A percentile compares a stretch with the other conserved stretches of the same genome.
phyloP scores from a whole-genome alignment of 2,113 vertebrate genomes.

The Heterocephalus glaber region DNA sequence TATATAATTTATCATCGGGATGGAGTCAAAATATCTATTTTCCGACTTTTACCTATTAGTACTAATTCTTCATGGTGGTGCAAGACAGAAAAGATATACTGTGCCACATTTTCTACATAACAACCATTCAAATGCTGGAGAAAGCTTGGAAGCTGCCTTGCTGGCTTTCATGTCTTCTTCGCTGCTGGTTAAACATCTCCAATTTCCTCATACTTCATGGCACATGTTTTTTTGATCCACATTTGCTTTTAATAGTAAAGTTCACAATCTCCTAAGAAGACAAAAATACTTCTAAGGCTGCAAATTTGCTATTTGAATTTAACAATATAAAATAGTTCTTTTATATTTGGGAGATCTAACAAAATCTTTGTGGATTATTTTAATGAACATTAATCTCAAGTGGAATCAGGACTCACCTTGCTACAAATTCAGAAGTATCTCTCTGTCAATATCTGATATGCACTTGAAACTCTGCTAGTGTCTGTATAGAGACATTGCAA shows the following conservation, averaged over 20 bases:
- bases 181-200: neutral
- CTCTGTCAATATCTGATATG: neutral
- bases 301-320: neutral
- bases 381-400: neutral
- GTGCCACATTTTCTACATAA: neutral
- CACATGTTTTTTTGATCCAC: neutral
- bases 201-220: neutral
- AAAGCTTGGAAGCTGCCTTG: neutral
- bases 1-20: neutral
- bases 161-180: neutral
- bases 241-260: neutral
- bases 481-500: neutral
- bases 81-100: neutral
- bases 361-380: neutral
- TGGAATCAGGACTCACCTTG: neutral
- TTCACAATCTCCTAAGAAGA: neutral
- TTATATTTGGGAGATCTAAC: neutral
- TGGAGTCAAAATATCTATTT: neutral
- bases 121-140: neutral
- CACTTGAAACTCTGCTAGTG: neutral
- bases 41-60: neutral
- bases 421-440: neutral
- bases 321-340: conserved; percentile 22
- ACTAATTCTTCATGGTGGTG: neutral
- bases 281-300: neutral